Evolutionary conservation across 2,888 invertebrate genomes (phyloP).

Genomic region (Apodemia duryi): DNA sequence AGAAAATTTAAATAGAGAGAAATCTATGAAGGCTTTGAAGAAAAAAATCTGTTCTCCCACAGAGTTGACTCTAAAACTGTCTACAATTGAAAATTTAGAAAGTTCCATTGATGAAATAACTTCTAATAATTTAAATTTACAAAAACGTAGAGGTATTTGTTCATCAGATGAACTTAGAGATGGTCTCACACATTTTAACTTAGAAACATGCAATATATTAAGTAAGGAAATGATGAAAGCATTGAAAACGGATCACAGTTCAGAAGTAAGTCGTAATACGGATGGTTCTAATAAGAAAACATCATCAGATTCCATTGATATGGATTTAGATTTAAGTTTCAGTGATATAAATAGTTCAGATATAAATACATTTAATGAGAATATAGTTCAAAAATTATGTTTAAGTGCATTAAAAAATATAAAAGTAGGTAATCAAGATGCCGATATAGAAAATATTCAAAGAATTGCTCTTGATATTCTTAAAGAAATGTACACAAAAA

Average conservation of each 20-base stretch:
- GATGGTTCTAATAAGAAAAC: conserved; percentile 73
- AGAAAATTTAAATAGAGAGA: too few species aligned
- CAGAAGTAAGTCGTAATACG: conserved; percentile 68
- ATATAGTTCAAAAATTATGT: conserved; percentile 75
- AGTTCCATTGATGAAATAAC: conserved; percentile 71
- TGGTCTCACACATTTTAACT: conserved; percentile 55
- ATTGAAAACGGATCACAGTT: conserved; percentile 59
- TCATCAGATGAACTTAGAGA: conserved; percentile 73
- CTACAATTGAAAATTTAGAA: conserved; percentile 60
- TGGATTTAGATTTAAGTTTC: conserved; percentile 76
- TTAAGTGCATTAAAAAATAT: conserved; percentile 75
- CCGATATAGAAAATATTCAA: conserved; percentile 76
- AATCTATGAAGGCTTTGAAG: conserved; percentile 48
- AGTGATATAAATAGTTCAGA: conserved; percentile 77
- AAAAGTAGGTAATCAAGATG: conserved; percentile 76
- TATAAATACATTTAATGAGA: conserved; percentile 76
- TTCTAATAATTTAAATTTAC: conserved; percentile 60
- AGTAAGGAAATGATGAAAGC: conserved; percentile 59
- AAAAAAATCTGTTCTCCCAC: conserved; percentile 71
- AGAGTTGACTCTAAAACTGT: conserved; percentile 66
- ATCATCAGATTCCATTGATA: conserved; percentile 73
- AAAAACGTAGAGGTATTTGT: conserved; percentile 79
- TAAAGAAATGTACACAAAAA: conserved; percentile 75
- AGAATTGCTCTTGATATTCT: conserved; percentile 74
- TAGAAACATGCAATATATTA: conserved; percentile 53